These are phyloP conservation scores for Corvus moneduloides DNA, from an alignment of 2,113 vertebrate species.

Conservation along the genomic window DNA sequence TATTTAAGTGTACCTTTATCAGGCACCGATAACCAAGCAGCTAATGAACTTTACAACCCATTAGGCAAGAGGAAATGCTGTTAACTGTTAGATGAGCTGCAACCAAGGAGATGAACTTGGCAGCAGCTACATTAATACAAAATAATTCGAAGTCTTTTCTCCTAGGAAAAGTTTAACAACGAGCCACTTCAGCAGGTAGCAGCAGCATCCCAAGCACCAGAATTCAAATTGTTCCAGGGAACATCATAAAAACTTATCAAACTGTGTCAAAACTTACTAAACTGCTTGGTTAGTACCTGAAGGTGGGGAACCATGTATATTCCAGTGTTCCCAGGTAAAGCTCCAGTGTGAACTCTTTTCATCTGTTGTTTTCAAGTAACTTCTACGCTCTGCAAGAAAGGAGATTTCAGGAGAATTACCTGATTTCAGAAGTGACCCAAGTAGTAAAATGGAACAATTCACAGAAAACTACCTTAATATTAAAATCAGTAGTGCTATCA, in stretches of 20 bases:
- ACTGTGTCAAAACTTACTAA: not conserved
- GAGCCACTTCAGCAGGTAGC: not conserved
- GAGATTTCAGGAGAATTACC: not conserved
- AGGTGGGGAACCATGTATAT: accelerated
- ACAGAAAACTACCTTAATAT: not conserved
- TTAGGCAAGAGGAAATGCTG: not conserved
- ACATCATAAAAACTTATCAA: not conserved
- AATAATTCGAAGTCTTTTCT: not conserved
- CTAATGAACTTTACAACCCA: not conserved
- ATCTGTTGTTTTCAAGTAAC: not conserved
- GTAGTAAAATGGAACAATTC: not conserved
- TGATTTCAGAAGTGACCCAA: not conserved
- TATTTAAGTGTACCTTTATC: not conserved
- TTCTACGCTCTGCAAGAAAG: accelerated
- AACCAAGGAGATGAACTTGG: not conserved
- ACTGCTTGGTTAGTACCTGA: not conserved
- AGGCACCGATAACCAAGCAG: not conserved
- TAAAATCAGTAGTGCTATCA: not conserved
- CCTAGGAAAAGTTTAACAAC: not conserved
- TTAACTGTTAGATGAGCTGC: not conserved
- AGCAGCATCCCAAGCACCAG: not conserved
- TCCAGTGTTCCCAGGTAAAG: accelerated
- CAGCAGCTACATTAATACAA: not conserved
- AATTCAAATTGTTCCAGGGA: not conserved
- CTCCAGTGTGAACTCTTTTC: accelerated